Base-by-base conservation (phyloP, 2,113 vertebrate species). In the Chrysemys picta region DNA sequence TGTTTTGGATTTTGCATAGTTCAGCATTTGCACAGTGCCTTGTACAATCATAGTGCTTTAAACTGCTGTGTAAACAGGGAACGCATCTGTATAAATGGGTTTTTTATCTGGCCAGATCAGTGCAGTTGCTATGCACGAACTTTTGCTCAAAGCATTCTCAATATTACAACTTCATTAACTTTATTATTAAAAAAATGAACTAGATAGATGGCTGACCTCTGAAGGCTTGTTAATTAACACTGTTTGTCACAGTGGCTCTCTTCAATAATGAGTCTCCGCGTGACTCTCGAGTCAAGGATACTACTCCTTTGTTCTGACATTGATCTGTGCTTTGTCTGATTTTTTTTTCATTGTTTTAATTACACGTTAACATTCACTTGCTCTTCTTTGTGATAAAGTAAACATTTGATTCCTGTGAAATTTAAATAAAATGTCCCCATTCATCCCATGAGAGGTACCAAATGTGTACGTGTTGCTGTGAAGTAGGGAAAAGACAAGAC, bases 341-440 rank as follows among this genome's bases (percentile, higher is more conserved):
- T 93, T 94, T 92, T 94, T 59, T 85, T 96, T 53, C 45, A 78
- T 88, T 6, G 82, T 72, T 95, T 96, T 96, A 96, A 90, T 97
- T 97, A 95, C 94, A 97, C 93, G 89, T 96, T 98, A 97, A 88
- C 92, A 95, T 97, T 93, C 78, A 83, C 96, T 97, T 96, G 50
- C 95, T 91, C 95, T 97, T 96, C 93, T 94, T 95, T 87, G 52
- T 95, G 22, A 89, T 95, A 79, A 92, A 91, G 84, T 89, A 95
- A 97, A 97, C 2, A 89, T 97, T 97, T 69, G 27, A 78, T 88
- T 96, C 79, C 90, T 79, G 69, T 95, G 2, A 47, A 82, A 9
- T 83, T 95, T 76, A 87, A 94, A 94, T 96, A 96, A 97, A 91
- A 89, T 8, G 38, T 81, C 27, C 22, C 8, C 42, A n/a, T 85